phyloP scores from a whole-genome alignment of 2,888 invertebrate species.

The Poecilus cupreus region DNA sequence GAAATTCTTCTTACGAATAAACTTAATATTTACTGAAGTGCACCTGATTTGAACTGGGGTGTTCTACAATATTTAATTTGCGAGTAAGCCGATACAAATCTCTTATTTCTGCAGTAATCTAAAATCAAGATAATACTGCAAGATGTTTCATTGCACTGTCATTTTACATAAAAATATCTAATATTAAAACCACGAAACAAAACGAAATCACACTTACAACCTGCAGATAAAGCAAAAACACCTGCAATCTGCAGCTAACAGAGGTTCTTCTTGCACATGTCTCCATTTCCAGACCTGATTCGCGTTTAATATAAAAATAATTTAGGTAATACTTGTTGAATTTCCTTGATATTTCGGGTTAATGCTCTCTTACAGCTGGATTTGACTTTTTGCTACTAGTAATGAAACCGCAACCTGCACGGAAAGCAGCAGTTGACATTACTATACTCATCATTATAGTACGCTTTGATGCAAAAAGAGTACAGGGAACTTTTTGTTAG shows the following conservation, averaged over 20 bases:
- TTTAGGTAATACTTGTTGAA: conserved; percentile 9
- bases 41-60: no score
- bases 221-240: not conserved
- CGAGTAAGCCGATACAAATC: no score
- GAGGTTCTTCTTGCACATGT: conserved; percentile 18
- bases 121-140: not conserved
- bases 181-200: not conserved
- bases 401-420: not conserved
- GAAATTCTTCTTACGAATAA: no score
- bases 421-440: not conserved
- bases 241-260: not conserved
- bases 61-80: no score
- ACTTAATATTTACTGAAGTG: no score
- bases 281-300: conserved; percentile 32
- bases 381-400: not conserved
- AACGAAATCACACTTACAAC: not conserved
- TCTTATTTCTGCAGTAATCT: not conserved
- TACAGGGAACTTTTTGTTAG: no score
- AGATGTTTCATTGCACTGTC: not conserved
- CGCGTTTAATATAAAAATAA: conserved; percentile 47
- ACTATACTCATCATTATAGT: not conserved
- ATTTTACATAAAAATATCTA: not conserved
- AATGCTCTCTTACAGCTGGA: conserved; percentile 10
- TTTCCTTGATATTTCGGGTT: conserved; percentile 3
- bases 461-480: not conserved